Conservation (phyloP, 1,140 invertebrate genomes). For the Orussus abietinus region DNA sequence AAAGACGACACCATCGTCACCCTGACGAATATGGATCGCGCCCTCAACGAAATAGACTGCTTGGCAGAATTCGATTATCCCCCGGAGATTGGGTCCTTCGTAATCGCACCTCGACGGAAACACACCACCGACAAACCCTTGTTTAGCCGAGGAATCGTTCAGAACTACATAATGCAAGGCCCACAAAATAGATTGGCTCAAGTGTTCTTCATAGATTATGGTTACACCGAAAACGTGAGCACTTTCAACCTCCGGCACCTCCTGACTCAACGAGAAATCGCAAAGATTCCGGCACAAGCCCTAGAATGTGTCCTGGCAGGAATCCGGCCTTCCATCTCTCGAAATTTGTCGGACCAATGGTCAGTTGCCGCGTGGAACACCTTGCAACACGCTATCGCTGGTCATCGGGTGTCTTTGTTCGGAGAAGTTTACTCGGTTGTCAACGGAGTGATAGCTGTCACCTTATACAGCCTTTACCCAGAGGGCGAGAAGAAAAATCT, state of each 20-base stretch:
- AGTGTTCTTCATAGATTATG: conserved; percentile 77
- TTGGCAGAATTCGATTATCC: background rate
- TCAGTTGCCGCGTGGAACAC: conserved; percentile 50
- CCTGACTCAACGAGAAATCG: conserved; percentile 17
- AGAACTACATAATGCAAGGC: conserved; percentile 17
- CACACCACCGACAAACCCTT: conserved; percentile 21
- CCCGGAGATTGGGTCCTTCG: conserved; percentile 27
- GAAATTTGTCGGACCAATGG: conserved; percentile 61
- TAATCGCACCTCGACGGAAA: conserved; percentile 38
- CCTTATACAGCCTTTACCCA: conserved; percentile 35
- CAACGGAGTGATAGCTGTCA: conserved; percentile 66
- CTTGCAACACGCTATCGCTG: conserved; percentile 47
- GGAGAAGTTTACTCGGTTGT: conserved; percentile 76
- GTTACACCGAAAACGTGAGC: conserved; percentile 55
- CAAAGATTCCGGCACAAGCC: conserved; percentile 56
- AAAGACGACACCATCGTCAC: conserved; percentile 36
- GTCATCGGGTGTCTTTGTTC: conserved; percentile 15
- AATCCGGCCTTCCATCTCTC: conserved; percentile 61
- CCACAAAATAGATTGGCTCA: conserved; percentile 30
- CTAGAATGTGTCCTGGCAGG: conserved; percentile 68
- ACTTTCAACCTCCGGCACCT: conserved; percentile 25
- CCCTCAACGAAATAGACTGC: background rate
- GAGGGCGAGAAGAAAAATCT: conserved; percentile 43
- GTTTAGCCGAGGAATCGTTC: conserved; percentile 45
- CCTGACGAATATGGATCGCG: conserved; percentile 25